phyloP scores from a whole-genome alignment of 2,888 invertebrate genomes.

The Frankliniella fusca region DNA sequence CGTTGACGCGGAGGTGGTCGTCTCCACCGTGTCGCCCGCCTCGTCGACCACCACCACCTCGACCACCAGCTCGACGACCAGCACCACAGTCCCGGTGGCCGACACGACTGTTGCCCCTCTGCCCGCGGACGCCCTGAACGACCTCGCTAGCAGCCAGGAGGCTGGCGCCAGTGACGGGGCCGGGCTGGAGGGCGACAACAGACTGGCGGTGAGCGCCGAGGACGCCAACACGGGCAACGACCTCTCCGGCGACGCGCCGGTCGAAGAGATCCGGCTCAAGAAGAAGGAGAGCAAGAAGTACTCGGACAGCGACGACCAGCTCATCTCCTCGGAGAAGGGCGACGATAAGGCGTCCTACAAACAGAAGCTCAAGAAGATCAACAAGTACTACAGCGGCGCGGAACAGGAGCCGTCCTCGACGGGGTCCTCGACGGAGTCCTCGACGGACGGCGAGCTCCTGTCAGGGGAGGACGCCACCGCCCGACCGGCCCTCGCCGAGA shows the following conservation, averaged over 20 bases:
- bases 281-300: slow-evolving; percentile 40
- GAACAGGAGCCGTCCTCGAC: neutral
- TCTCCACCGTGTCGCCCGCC: neutral
- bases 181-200: slow-evolving; percentile 35
- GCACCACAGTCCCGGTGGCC: neutral
- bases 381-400: slow-evolving; percentile 32
- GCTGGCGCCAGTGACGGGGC: too few relatives aligned
- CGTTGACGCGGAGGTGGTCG: neutral
- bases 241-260: slow-evolving; percentile 42
- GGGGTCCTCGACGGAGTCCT: neutral
- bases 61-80: neutral
- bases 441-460: neutral
- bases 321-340: neutral
- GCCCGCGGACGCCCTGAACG: neutral
- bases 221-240: slow-evolving; percentile 36
- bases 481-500: neutral
- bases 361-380: slow-evolving; percentile 14
- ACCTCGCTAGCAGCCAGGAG: neutral
- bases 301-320: neutral
- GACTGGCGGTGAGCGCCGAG: slow-evolving; percentile 42
- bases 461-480: neutral
- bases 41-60: neutral
- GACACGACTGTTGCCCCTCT: slow-evolving; percentile 15
- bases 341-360: neutral
- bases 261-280: slow-evolving; percentile 37